Evolutionary conservation across 2,113 vertebrate genomes (phyloP).

Genomic region (Eubucco bourcierii): DNA sequence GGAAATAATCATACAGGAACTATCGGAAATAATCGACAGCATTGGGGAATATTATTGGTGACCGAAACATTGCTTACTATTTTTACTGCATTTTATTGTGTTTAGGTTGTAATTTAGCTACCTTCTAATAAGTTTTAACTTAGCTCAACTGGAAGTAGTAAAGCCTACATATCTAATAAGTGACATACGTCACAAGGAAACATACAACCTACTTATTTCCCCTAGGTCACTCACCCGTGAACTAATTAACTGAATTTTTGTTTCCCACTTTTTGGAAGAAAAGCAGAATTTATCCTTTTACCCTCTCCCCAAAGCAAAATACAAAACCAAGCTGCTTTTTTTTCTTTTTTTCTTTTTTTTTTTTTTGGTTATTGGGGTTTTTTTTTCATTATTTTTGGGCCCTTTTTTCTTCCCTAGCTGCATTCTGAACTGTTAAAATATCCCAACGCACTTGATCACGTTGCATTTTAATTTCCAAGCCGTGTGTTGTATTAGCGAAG

Average conservation of each 20-base stretch:
- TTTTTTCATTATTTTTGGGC: neutral
- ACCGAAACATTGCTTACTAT: conserved; percentile 83
- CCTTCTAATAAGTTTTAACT: conserved; percentile 89
- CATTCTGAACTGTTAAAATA: conserved; percentile 83
- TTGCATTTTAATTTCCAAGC: conserved; percentile 79
- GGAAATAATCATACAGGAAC: conserved; percentile 81
- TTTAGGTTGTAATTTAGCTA: conserved; percentile 90
- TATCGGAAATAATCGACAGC: conserved; percentile 87
- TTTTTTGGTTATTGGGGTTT: no score
- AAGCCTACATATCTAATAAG: conserved; percentile 82
- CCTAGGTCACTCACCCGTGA: conserved; percentile 78
- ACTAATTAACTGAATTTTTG: conserved; percentile 84
- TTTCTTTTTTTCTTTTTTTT: neutral
- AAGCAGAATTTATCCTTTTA: conserved; percentile 85
- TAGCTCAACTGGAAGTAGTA: conserved; percentile 78
- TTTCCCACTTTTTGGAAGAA: conserved; percentile 89
- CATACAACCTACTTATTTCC: conserved; percentile 83
- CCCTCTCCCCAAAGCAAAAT: conserved; percentile 57
- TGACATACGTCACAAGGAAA: conserved; percentile 80
- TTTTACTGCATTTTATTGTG: conserved; percentile 88
- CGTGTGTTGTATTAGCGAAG: conserved; percentile 74
- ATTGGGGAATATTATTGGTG: conserved; percentile 84
- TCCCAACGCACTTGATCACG: conserved; percentile 76
- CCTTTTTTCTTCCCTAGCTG: conserved; percentile 60
- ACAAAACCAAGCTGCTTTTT: conserved; percentile 35